A percentile compares a stretch with the other conserved stretches of the same genome.
phyloP scores from a whole-genome alignment of 2,113 vertebrate species.

The Dinomys branickii region DNA sequence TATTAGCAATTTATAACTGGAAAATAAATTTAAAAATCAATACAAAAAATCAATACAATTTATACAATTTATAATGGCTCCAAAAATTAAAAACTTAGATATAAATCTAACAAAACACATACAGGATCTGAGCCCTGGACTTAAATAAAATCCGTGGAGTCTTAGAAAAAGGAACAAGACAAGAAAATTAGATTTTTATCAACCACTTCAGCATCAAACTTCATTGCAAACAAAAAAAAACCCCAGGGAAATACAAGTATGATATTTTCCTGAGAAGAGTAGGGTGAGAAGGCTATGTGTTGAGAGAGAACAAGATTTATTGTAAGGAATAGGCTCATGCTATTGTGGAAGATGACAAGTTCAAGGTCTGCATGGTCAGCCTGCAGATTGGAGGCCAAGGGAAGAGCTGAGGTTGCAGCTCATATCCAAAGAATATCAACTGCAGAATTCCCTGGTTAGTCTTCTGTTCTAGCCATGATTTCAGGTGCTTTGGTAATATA shows the following conservation, averaged over 20 bases:
- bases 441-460: neutral
- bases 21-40: constrained; percentile 5
- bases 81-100: neutral
- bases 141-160: neutral
- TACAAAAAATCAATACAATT: too few relatives aligned
- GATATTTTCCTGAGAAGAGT: neutral
- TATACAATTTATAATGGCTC: neutral
- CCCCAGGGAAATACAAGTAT: neutral
- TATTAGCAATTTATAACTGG: neutral
- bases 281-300: neutral
- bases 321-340: neutral
- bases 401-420: neutral
- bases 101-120: neutral
- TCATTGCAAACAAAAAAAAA: neutral
- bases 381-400: neutral
- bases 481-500: neutral
- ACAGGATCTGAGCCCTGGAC: neutral
- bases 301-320: neutral
- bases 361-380: neutral
- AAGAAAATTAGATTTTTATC: neutral
- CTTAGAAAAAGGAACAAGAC: neutral
- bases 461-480: neutral
- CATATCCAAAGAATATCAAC: neutral
- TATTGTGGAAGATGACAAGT: neutral
- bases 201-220: neutral